Evolutionary conservation across 2,888 invertebrate genomes (phyloP).

Genomic region (Atethmia centrago): DNA sequence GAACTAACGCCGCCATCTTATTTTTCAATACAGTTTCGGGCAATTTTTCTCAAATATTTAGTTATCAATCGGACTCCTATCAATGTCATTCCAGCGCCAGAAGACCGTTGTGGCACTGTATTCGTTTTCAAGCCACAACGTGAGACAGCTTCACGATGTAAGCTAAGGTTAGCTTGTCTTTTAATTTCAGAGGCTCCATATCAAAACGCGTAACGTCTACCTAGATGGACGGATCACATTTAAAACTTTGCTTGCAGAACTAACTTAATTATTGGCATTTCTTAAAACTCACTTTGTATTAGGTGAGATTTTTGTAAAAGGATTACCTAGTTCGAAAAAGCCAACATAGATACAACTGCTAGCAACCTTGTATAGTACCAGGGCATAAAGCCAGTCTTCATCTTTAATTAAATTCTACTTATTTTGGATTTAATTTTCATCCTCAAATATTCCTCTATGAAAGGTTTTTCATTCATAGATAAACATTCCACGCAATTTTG

Average conservation of each 20-base stretch:
- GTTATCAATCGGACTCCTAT: accelerated
- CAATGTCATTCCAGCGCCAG: background rate
- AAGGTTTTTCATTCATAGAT: background rate
- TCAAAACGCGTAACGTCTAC: background rate
- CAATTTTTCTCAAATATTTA: too few species aligned
- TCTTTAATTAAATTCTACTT: background rate
- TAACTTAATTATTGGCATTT: background rate
- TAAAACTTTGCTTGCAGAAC: background rate
- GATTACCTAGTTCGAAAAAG: background rate
- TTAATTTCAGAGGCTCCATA: background rate
- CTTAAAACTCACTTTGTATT: background rate
- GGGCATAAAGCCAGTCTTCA: background rate
- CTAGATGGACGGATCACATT: constrained; percentile 8
- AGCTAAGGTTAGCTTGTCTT: background rate
- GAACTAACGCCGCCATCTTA: background rate
- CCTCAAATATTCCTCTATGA: background rate
- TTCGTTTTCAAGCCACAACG: background rate
- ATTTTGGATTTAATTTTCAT: background rate
- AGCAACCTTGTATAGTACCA: background rate
- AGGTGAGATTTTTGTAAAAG: background rate
- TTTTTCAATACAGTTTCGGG: too few species aligned
- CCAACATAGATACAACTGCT: too few species aligned
- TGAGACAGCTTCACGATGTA: background rate
- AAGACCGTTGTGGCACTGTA: background rate
- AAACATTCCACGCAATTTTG: background rate